Conservation (phyloP, 2,888 invertebrate genomes). For the Schizaphis graminum region DNA sequence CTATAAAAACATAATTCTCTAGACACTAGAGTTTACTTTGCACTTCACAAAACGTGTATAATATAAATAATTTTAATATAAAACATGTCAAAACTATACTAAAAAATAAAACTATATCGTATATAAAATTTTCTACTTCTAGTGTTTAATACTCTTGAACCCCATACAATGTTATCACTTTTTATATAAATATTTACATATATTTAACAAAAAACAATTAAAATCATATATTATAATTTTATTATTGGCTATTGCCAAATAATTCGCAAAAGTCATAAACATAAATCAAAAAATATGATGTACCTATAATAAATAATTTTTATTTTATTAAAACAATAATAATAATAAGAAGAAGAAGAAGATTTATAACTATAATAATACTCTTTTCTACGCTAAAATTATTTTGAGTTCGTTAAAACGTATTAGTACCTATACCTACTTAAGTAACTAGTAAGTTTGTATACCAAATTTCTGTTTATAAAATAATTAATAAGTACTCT, state of each 20-base stretch:
- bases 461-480: background rate
- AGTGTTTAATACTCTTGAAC: background rate
- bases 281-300: background rate
- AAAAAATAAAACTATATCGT: background rate
- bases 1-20: background rate
- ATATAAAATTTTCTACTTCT: background rate
- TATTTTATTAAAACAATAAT: background rate
- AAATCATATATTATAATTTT: background rate
- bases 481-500: background rate
- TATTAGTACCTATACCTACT: background rate
- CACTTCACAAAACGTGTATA: background rate
- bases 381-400: background rate
- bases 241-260: background rate
- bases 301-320: background rate
- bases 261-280: background rate
- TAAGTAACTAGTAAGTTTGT: background rate
- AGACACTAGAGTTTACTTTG: background rate
- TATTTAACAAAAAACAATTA: background rate
- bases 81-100: conserved; percentile 2
- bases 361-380: background rate
- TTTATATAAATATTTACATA: background rate
- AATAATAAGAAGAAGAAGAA: background rate
- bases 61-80: conserved; percentile 15
- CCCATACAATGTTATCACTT: background rate
- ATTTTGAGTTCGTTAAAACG: background rate